Evolutionary conservation across 2,888 invertebrate genomes (phyloP), one percentile per base, ranked within the genome.

Genomic region (Parapristionchus giblindavisi): DNA sequence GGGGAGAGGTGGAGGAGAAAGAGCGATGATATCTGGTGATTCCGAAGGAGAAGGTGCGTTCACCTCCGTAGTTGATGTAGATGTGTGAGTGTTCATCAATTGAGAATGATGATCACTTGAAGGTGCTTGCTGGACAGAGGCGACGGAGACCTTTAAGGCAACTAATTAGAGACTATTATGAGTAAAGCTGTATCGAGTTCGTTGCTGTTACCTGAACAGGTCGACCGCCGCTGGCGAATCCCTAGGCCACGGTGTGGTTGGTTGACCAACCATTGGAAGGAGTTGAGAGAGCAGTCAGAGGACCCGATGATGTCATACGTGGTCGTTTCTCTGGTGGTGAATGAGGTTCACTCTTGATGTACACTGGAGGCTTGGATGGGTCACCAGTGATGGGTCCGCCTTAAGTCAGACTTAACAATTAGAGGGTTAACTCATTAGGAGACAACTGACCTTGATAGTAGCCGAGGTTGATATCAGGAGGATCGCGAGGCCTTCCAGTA

Each of bases 311-410:
- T 14, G 77, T 68, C 21, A 84, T 76, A 29, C 87, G 77, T 2
- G 84, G 75, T 21, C 87, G 79, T 79, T 87, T 87, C n/a, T 83
- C 83, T 51, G 87, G 87, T 36, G 86, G 83, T 43, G 84, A 80
- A 21, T 82, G 81, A 21, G 83, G 81, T 76, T 87, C 87, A 51
- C 83, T 68, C 74, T 87, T 87, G 71, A 87, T 80, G 77, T 85
- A 87, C 24, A 79, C 70, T 29, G 77, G 77, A 56, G 80, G 81
- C 54, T 77, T 65, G 32, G 38, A 27, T 38, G 66, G 71, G 36
- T 76, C 68, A 27, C 68, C 68, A 4, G 68, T 51, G 52, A 68
- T 66, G 1, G 58, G 34, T 38, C 68, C 56, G 34, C 68, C 51
- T 68, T 32, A 1, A 68, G 24, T 4, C 17, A 27, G 36, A 6